Conservation (phyloP, 2,113 vertebrate species). For the Prietella phreatophila region DNA sequence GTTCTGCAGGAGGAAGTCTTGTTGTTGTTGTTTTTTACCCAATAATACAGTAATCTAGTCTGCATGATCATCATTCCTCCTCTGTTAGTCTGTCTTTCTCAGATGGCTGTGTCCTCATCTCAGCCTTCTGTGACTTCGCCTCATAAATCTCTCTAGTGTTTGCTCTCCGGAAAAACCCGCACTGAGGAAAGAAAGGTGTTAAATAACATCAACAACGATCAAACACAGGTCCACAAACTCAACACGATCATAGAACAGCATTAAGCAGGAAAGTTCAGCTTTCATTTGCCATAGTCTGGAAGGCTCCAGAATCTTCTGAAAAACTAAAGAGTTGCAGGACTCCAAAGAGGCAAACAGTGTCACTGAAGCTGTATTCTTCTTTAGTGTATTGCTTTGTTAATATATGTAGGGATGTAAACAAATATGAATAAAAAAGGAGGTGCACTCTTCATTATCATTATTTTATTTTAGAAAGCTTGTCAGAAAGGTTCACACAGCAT, state of each 20-base stretch:
- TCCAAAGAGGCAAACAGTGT: not conserved
- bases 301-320: not conserved
- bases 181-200: conserved; percentile 70
- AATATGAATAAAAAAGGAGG: not conserved
- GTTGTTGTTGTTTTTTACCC: conserved; percentile 7
- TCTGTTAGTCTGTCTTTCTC: conserved; percentile 82
- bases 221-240: not conserved
- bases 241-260: not conserved
- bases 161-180: conserved; percentile 90
- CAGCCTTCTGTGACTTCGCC: conserved; percentile 85
- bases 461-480: no score
- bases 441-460: no score
- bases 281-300: not conserved
- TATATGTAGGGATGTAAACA: not conserved
- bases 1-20: not conserved
- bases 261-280: not conserved
- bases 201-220: conserved; percentile 23
- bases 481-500: no score
- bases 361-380: not conserved
- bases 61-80: conserved; percentile 69
- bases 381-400: not conserved
- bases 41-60: conserved; percentile 45
- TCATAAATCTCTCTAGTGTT: conserved; percentile 87
- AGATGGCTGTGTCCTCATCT: conserved; percentile 87
- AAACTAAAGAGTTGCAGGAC: not conserved